Conservation (phyloP, 92 coral and sea anemone genomes). For the Plumapathes pennacea region DNA sequence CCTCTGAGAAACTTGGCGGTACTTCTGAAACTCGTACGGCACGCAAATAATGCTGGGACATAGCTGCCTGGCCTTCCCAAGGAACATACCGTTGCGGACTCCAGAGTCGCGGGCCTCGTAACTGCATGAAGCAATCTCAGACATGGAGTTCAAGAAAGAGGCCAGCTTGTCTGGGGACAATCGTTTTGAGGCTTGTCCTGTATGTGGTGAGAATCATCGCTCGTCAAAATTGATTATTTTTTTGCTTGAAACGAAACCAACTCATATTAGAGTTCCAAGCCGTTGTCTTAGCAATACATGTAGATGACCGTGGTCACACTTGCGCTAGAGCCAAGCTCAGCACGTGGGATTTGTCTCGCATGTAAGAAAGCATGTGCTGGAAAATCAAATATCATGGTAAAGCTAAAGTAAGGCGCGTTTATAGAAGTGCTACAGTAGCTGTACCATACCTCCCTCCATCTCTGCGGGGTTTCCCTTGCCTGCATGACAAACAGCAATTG, state of each 20-base stretch:
- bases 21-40: conserved; percentile 87
- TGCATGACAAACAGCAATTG: conserved; percentile 98
- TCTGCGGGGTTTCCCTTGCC: conserved; percentile 47
- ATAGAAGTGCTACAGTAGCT: not conserved
- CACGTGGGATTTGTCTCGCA: no score
- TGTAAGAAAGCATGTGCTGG: no score
- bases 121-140: conserved; percentile 98
- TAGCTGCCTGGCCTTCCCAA: conserved; percentile 86
- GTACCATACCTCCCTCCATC: conserved; percentile 28
- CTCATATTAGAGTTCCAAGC: no score
- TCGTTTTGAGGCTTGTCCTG: not conserved
- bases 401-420: no score
- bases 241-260: no score
- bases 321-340: no score
- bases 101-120: conserved; percentile 90
- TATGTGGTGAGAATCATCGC: no score
- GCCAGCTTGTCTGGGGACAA: conserved; percentile 11
- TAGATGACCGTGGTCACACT: no score
- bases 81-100: conserved; percentile 90
- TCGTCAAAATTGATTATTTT: no score
- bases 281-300: no score
- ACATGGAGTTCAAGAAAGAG: conserved; percentile 78
- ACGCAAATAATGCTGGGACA: conserved; percentile 88
- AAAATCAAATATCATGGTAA: no score
- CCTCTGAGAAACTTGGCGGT: conserved; percentile 81